Evolutionary conservation across 1,140 invertebrate species (phyloP), one percentile per base, ranked within the genome.

Genomic region (Tetramorium parvispinum): DNA sequence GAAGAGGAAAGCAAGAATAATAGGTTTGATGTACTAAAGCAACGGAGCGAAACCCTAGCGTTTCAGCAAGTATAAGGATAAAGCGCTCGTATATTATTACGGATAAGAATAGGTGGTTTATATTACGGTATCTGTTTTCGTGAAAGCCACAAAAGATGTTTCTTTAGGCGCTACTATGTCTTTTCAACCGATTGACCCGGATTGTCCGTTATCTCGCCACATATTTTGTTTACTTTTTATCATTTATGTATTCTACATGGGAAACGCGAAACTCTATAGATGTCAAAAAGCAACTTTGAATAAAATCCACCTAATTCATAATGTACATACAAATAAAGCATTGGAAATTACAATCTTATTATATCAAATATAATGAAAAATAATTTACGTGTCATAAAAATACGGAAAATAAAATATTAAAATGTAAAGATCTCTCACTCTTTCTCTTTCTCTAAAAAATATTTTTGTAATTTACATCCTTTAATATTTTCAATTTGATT

Each of bases 41-140:
- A 24, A 59, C 8, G 37, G 21, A 59, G 32, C 13, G 21, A 61
- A 24, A 59, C 8, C 7, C 11, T 10, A 11, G 6, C 16, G 40
- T 78, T 78, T 78, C 11, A 43, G 8, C 57, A 61, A 46, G 24
- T 65, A 65, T 13, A 43, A 49, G 16, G 75, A 77, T 77, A 63
- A 78, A 65, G 18, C 32, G 24, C 2, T 65, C 40, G 24, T 78
- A 78, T 46, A 78, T 78, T 78, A 21, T 78, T 78, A 49, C 2
- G 2, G 40, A 59, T 32, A 78, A 78, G 24, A 78, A 32, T 43
- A n/a, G 16, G 24, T 65, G 55, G 49, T 65, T 46, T 46, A 5
- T 63, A 46, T 65, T 63, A 21, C 24, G 37, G n/a, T 57, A 78
- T 49, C 43, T 11, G 5, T 61, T 77, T 49, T 78, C 76, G 40